Conservation (phyloP, 1,140 invertebrate species). For the Neocloeon triangulifer region DNA sequence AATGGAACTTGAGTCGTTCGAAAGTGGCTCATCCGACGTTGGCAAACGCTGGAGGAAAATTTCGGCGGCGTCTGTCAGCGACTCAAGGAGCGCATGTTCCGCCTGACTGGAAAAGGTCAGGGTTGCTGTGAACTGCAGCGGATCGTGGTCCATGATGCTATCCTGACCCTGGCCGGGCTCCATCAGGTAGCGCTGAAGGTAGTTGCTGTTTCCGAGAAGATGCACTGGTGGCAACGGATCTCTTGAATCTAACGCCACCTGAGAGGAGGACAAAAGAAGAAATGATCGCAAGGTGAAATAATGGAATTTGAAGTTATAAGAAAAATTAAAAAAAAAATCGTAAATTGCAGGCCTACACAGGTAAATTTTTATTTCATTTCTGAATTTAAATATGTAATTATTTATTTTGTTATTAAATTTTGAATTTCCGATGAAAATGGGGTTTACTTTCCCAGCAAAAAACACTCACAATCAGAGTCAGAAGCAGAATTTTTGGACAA, state of each 20-base stretch:
- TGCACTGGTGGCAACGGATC: slow-evolving; percentile 18
- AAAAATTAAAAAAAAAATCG: too few relatives aligned
- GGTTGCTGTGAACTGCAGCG: slow-evolving; percentile 55
- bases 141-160: slow-evolving; percentile 22
- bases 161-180: neutral
- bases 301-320: too few relatives aligned
- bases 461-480: too few relatives aligned
- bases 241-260: slow-evolving; percentile 31
- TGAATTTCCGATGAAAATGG: too few relatives aligned
- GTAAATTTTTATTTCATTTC: too few relatives aligned
- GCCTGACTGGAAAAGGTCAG: slow-evolving; percentile 51
- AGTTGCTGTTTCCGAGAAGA: slow-evolving; percentile 1
- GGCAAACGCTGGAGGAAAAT: slow-evolving; percentile 42
- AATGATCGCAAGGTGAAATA: too few relatives aligned
- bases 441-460: too few relatives aligned
- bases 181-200: neutral
- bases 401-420: too few relatives aligned
- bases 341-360: too few relatives aligned
- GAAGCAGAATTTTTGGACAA: neutral
- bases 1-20: slow-evolving; percentile 9
- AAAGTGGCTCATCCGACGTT: slow-evolving; percentile 21
- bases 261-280: too few relatives aligned
- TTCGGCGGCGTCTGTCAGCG: slow-evolving; percentile 46
- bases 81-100: slow-evolving; percentile 43
- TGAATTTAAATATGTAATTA: too few relatives aligned